Evolutionary conservation across 2,113 vertebrate species (phyloP), one percentile per base, ranked within the genome.

Genomic region (Progne subis): DNA sequence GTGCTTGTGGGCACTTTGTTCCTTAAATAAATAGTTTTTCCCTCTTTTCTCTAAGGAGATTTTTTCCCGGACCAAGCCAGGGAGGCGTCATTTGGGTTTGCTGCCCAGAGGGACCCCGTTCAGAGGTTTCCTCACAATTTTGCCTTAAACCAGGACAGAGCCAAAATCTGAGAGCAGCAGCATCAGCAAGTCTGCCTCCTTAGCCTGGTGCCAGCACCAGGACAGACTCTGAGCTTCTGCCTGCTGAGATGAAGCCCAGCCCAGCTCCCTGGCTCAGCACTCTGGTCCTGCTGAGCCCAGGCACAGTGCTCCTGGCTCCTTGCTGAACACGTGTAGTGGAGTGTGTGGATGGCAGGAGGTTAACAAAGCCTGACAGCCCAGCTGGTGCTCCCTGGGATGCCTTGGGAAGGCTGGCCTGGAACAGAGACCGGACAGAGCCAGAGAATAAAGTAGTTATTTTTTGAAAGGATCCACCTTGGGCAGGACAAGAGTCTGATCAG

Each of bases 191-290:
- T 15, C 75, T 53, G 50, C 14, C 47, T 72, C 2, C 3, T 65
- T 34, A 76, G 50, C 8, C 32, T 5, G 11, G 29, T 44, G 53
- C 61, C 75, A 72, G 57, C 53, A 8, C 24, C 52, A 12, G 68
- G 65, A 8, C 14, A 4, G 31, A 75, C 86, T 94, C 89, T 69
- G 82, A 23, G 7, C 41, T 82, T 12, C 75, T 86, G 82, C 82
- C 85, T 23, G 67, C 79, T 74, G 71, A 41, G 83, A 46, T 29
- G 64, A 86, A 77, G 69, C 74, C 82, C 31, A 17, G 8, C 61
- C 3, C 3, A 61, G 52, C 69, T 34, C 44, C 72, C 85, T 82
- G 86, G 90, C 90, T 94, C 94, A 90, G 95, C 87, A 46, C 19
- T 26, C 74, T 23, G 9, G 5, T 29, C 61, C 90, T 10, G 82